Evolutionary conservation across 2,888 invertebrate species (phyloP).

Genomic region (Scotopteryx bipunctaria): DNA sequence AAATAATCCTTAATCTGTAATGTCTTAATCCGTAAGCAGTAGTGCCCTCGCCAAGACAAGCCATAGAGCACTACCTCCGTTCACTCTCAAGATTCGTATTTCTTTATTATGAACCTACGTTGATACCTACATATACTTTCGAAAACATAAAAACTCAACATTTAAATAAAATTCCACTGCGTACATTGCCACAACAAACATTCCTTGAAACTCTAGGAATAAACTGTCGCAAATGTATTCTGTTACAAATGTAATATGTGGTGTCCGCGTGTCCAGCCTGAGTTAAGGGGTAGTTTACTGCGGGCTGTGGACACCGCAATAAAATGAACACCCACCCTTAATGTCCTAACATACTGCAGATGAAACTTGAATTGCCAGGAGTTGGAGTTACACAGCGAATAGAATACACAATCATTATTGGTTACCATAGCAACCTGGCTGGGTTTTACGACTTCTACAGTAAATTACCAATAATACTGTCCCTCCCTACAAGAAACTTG

Average conservation of each 20-base stretch:
- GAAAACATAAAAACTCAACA: neutral
- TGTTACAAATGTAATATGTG: slow-evolving; percentile 41
- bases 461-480: no score
- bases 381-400: slow-evolving; percentile 3
- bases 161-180: slow-evolving; percentile 8
- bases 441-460: slow-evolving; percentile 2
- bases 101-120: no score
- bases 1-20: no score
- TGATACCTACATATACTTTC: no score
- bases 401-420: slow-evolving; percentile 6
- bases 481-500: no score
- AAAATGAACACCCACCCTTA: slow-evolving; percentile 56
- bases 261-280: slow-evolving; percentile 35
- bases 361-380: slow-evolving; percentile 37
- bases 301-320: slow-evolving; percentile 52
- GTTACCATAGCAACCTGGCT: neutral
- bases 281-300: slow-evolving; percentile 55
- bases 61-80: no score
- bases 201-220: slow-evolving; percentile 30
- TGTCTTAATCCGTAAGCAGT: no score
- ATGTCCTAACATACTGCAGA: slow-evolving; percentile 50
- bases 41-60: no score
- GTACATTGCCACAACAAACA: slow-evolving; percentile 19
- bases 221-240: slow-evolving; percentile 35
- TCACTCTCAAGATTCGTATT: no score